phyloP scores from a whole-genome alignment of 2,113 vertebrate species.

The Pampusana beccarii region DNA sequence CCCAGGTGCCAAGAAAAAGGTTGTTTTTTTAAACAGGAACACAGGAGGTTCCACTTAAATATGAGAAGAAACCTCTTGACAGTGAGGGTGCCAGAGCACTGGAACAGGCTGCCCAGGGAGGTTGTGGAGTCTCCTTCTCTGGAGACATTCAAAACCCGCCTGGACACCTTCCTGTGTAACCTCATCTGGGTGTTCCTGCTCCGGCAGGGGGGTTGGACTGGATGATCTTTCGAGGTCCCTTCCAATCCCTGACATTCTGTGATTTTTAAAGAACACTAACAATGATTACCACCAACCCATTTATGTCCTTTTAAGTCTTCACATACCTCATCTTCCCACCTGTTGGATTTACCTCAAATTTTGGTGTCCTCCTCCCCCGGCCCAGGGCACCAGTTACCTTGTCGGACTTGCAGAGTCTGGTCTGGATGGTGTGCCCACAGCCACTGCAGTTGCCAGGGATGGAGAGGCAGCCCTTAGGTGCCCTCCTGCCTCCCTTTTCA shows the following conservation, averaged over 20 bases:
- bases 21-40: not conserved
- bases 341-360: not conserved
- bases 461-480: not conserved
- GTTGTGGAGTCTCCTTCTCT: no score
- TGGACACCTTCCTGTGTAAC: no score
- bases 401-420: not conserved
- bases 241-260: no score
- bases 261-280: not conserved
- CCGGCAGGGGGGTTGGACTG: no score
- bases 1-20: not conserved
- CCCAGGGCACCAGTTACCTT: not conserved
- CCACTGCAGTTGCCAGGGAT: not conserved
- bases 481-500: not conserved
- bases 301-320: not conserved
- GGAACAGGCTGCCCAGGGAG: no score
- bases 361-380: not conserved
- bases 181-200: no score
- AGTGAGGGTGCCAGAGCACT: no score
- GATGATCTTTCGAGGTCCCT: no score
- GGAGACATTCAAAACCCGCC: no score
- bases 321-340: not conserved
- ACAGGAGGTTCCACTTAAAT: no score
- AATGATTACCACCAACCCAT: not conserved
- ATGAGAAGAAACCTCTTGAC: no score
- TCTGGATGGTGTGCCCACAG: not conserved